Evolutionary conservation across 2,113 vertebrate species (phyloP).

Genomic region (Ailurus styani): DNA sequence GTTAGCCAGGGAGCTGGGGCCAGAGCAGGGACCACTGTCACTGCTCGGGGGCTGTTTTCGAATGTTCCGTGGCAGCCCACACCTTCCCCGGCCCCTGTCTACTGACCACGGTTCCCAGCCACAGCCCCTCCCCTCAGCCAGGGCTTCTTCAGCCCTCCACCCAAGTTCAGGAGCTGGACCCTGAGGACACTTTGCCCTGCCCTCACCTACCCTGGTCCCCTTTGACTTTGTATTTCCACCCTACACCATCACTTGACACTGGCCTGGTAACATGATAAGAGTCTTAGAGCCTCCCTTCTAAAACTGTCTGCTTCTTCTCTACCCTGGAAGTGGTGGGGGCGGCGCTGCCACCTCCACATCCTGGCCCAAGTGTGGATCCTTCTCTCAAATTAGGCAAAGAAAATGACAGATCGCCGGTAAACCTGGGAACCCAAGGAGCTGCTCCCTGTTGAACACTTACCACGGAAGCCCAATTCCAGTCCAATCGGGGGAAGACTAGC

Average conservation of each 20-base stretch:
- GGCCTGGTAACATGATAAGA: neutral
- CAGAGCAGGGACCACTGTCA: neutral
- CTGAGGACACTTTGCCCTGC: too few relatives aligned
- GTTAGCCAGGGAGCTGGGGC: neutral
- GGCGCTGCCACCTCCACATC: neutral
- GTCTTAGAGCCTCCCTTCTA: neutral
- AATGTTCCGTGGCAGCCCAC: neutral
- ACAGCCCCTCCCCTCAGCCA: neutral
- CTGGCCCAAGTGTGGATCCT: neutral
- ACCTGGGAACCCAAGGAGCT: neutral
- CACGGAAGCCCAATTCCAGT: neutral
- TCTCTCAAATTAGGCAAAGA: conserved; percentile 33
- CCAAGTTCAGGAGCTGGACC: neutral
- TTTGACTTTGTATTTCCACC: neutral
- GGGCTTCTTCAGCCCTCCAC: neutral
- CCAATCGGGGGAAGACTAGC: rapidly evolving
- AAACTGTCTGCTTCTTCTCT: neutral
- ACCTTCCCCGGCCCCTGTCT: rapidly evolving
- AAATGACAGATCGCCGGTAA: neutral
- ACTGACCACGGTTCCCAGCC: neutral
- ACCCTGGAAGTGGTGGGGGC: neutral
- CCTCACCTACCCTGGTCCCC: neutral
- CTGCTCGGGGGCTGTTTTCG: neutral
- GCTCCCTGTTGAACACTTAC: neutral
- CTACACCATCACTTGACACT: neutral